phyloP scores from a whole-genome alignment of 2,888 invertebrate species.

The Aleiodes testaceus region DNA sequence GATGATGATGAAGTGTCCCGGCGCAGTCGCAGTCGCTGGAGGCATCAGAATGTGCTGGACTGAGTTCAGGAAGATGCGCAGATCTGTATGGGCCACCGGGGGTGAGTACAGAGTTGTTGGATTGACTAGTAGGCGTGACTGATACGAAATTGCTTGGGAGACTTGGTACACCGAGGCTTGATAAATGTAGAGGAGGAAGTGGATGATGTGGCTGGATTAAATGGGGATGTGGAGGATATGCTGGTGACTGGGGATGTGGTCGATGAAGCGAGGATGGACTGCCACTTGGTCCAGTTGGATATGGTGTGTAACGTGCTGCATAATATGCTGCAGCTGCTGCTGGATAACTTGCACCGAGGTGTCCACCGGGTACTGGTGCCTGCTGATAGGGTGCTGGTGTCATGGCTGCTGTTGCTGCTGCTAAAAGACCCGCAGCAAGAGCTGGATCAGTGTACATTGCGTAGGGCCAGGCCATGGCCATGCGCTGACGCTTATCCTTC shows the following conservation, averaged over 20 bases:
- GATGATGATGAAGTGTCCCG: conserved; percentile 42
- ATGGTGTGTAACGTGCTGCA: conserved; percentile 77
- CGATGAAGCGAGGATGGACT: conserved; percentile 76
- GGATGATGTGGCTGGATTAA: conserved; percentile 57
- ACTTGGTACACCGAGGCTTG: conserved; percentile 58
- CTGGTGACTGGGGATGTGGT: conserved; percentile 73
- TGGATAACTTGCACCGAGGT: conserved; percentile 70
- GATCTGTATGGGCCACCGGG: conserved; percentile 60
- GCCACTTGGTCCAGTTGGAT: conserved; percentile 74
- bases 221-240: conserved; percentile 59
- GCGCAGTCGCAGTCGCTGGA: conserved; percentile 65
- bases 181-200: conserved; percentile 60
- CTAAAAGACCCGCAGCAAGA: conserved; percentile 92
- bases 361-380: conserved; percentile 74
- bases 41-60: conserved; percentile 64
- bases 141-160: conserved; percentile 55
- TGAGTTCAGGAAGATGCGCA: conserved; percentile 71
- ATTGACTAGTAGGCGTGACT: conserved; percentile 56
- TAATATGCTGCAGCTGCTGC: conserved; percentile 76
- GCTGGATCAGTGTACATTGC: conserved; percentile 96
- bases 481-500: conserved; percentile 97
- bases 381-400: conserved; percentile 70
- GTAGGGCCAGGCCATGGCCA: conserved; percentile 96
- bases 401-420: conserved; percentile 85
- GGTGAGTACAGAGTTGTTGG: conserved; percentile 56